A percentile compares a stretch with the other conserved stretches of the same genome.
Evolutionary conservation across 2,888 invertebrate species (phyloP).

Genomic region (Steinernema scapterisci): DNA sequence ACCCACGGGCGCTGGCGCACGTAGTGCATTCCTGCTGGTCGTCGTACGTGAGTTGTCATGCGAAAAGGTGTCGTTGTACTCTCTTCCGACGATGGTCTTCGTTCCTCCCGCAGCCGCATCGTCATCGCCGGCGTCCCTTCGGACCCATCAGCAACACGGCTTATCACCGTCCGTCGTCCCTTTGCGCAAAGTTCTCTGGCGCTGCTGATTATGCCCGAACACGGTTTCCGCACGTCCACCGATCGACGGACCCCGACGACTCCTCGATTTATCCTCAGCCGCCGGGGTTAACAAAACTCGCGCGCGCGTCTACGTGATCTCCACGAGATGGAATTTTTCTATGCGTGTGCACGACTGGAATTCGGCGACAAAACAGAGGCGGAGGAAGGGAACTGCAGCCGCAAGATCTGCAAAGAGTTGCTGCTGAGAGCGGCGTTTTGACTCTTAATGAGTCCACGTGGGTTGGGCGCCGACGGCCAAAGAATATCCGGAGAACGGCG

Average conservation of each 20-base stretch:
- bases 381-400: not conserved
- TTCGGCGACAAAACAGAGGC: constrained; percentile 4
- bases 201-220: constrained; percentile 7
- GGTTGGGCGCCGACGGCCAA: not conserved
- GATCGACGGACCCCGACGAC: not conserved
- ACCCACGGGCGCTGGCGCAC: too few species aligned
- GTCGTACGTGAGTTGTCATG: too few species aligned
- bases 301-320: constrained; percentile 20
- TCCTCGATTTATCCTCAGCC: not conserved
- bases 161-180: constrained; percentile 5
- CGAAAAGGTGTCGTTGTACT: too few species aligned
- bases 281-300: not conserved
- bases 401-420: not conserved
- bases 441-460: not conserved
- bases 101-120: too few species aligned
- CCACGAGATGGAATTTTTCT: not conserved
- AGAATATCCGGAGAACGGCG: not conserved
- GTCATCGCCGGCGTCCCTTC: too few species aligned
- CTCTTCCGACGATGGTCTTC: too few species aligned
- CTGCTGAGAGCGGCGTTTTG: not conserved
- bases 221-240: not conserved
- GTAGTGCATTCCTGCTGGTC: too few species aligned
- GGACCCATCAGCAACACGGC: not conserved
- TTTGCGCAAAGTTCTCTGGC: constrained; percentile 6
- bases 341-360: not conserved